Evolutionary conservation across 2,888 invertebrate species (phyloP).

Genomic region (Cotesia congregata): DNA sequence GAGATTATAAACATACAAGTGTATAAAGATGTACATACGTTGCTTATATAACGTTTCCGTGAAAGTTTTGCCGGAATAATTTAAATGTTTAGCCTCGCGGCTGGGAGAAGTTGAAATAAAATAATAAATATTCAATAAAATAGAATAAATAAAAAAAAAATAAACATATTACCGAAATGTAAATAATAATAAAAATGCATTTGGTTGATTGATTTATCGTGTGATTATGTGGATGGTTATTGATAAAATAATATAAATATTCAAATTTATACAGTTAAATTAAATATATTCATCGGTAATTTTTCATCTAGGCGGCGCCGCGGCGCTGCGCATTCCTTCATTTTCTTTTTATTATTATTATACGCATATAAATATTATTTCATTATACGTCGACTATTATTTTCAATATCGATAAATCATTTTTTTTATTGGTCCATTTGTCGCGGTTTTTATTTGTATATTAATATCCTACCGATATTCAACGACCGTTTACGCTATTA

Average conservation of each 20-base stretch:
- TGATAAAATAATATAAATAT: background rate
- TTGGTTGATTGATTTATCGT: background rate
- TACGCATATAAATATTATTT: background rate
- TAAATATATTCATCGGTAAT: background rate
- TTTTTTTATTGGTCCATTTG: background rate
- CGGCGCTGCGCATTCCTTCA: constrained; percentile 3
- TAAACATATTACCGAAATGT: too few species aligned
- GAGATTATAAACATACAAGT: too few species aligned
- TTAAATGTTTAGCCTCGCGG: too few species aligned
- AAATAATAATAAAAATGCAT: background rate
- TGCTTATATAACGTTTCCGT: too few species aligned
- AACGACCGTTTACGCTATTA: too few species aligned
- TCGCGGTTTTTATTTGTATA: background rate
- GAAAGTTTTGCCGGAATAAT: too few species aligned
- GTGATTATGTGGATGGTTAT: background rate
- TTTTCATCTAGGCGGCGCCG: background rate
- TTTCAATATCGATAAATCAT: constrained; percentile 6
- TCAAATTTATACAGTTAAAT: background rate
- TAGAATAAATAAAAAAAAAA: too few species aligned
- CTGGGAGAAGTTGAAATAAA: too few species aligned
- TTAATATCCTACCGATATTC: background rate
- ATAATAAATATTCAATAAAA: too few species aligned
- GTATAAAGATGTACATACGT: too few species aligned
- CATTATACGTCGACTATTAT: background rate
- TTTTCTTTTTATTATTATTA: background rate